These are phyloP conservation scores for Fregata magnificens DNA, from an alignment of 2,113 vertebrate species.

Conservation along the genomic window DNA sequence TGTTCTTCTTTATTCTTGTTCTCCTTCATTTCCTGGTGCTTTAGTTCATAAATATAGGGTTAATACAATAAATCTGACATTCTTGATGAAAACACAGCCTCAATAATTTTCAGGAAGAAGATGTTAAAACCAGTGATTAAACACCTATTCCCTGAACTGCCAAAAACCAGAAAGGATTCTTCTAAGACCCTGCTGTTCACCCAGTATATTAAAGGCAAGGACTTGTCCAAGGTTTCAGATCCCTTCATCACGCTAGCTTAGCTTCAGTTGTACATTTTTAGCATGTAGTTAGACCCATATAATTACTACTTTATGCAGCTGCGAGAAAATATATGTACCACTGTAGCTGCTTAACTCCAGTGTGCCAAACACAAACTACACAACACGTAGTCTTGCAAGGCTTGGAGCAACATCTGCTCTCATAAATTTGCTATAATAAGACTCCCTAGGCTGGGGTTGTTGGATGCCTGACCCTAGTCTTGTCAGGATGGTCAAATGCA, in stretches of 20 bases:
- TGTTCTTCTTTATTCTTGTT: background rate
- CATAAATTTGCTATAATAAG: background rate
- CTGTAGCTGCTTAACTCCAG: background rate
- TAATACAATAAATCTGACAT: background rate
- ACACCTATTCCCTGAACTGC: background rate
- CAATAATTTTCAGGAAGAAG: background rate
- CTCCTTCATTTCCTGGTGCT: background rate
- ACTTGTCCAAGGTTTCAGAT: background rate
- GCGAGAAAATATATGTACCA: background rate
- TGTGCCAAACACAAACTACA: background rate
- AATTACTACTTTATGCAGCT: slow-evolving; percentile 19
- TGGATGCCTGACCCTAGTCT: background rate
- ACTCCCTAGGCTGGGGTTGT: background rate
- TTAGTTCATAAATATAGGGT: background rate
- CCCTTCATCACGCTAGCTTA: background rate
- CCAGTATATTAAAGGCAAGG: background rate
- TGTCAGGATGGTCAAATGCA: background rate
- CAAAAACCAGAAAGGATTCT: background rate
- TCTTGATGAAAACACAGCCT: background rate
- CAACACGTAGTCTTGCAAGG: background rate
- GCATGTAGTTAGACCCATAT: background rate
- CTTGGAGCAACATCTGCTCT: background rate
- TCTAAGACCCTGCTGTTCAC: background rate
- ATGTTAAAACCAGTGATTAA: background rate
- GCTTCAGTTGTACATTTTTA: slow-evolving; percentile 15